Percentiles rank a stretch among this genome's conserved stretches.
phyloP scores from a whole-genome alignment of 2,888 invertebrate genomes.

The Gibbula magus region DNA sequence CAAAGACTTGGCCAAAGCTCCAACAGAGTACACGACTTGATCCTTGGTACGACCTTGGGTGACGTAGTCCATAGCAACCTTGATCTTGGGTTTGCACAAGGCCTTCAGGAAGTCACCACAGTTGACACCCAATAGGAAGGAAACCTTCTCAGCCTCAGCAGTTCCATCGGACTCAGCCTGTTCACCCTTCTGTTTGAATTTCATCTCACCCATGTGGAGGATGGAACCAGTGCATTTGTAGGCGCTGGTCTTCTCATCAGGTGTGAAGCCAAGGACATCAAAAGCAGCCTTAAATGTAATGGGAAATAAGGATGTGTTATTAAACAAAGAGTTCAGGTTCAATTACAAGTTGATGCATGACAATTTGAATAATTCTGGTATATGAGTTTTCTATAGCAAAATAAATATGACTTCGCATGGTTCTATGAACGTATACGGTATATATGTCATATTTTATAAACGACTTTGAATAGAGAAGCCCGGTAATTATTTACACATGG shows the following conservation, averaged over 20 bases:
- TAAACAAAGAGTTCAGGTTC: no score
- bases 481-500: no score
- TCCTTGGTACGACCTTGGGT: constrained; percentile 98
- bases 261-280: constrained; percentile 98
- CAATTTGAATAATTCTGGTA: no score
- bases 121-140: constrained; percentile 92
- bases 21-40: constrained; percentile 77
- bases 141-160: constrained; percentile 90
- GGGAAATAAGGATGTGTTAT: no score
- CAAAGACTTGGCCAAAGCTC: constrained; percentile 76
- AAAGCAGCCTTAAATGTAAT: constrained; percentile 90
- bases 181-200: constrained; percentile 99
- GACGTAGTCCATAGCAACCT: constrained; percentile 97
- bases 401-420: no score
- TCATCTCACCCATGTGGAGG: constrained; percentile 99
- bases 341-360: no score
- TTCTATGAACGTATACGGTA: no score
- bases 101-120: constrained; percentile 86
- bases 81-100: constrained; percentile 94
- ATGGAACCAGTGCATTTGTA: constrained; percentile 98
- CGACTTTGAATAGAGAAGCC: no score
- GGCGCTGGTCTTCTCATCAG: constrained; percentile 93
- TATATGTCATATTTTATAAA: no score
- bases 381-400: no score
- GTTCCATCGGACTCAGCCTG: constrained; percentile 80